Base-by-base conservation (phyloP, 2,113 vertebrate genomes). In the Ictalurus furcatus region DNA sequence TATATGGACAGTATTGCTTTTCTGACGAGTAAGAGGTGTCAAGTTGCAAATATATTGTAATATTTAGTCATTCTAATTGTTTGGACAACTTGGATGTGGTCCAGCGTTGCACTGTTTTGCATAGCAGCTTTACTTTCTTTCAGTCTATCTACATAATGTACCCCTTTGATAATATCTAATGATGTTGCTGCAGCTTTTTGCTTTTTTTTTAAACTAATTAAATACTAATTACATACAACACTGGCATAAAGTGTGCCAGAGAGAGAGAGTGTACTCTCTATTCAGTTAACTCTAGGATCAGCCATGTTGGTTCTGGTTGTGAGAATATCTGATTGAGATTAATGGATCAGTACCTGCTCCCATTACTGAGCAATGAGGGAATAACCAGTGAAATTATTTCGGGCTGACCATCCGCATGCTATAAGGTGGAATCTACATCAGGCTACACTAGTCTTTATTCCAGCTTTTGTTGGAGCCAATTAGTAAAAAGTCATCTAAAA, bases 291-390 rank as follows among this genome's bases (percentile, higher is more conserved):
- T 86, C 30, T 61, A 19, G 44, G 40, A 69, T 85, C 65, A 7
- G 14, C 85, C 14, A 8, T n/a, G 58, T 63, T 14, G 6, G 48
- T 65, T 87, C 58, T 87, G 44, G 16, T 73, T 54, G 65, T 44
- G 48, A 85, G 12, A 8, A 21, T 23, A 85, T 9, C 12, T 56
- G 73, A 87, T 63, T 87, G 58, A 87, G 85, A 79, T 63, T 52
- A 87, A 87, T 87, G 73, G 25, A n/a, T 19, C 56, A 17, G 71
- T n/a, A 78, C 61, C 34, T 40, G 34, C 71, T 61, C 85, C 34
- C 71, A 76, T 76, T 59, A 78, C 69, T 30, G 56, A 48, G 48
- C 76, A 79, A 54, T 80, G 59, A 65, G 59, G 61, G 44, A 30
- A 67, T 78, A 80, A 34, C 37, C 59, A 56, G 76, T 54, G 61